phyloP scores from a whole-genome alignment of 2,797 vertebrate species.

The Pachyuromys duprasi region DNA sequence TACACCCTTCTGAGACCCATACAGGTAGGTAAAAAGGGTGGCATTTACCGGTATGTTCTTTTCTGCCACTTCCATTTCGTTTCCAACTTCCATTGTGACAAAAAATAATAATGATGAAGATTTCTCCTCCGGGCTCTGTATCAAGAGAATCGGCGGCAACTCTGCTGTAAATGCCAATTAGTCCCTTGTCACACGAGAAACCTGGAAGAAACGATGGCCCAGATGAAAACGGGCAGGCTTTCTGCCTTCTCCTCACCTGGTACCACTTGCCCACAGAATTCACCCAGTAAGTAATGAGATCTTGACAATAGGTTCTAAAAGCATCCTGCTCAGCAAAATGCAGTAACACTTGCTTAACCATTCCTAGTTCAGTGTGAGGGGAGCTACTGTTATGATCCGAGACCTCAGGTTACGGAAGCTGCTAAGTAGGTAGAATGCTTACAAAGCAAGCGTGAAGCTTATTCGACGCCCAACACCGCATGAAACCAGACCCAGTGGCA shows the following conservation, averaged over 20 bases:
- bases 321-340: background rate
- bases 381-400: background rate
- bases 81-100: background rate
- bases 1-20: background rate
- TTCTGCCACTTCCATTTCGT: slow-evolving; percentile 72
- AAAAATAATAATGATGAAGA: background rate
- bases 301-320: background rate
- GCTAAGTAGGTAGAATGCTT: background rate
- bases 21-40: background rate
- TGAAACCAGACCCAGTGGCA: background rate
- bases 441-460: background rate
- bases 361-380: background rate
- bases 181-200: background rate
- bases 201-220: background rate
- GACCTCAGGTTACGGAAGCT: too few species aligned
- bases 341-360: background rate
- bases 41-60: slow-evolving; percentile 59
- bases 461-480: background rate
- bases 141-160: background rate
- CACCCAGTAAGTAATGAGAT: background rate
- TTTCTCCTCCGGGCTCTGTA: slow-evolving; percentile 25
- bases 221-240: background rate
- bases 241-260: background rate
- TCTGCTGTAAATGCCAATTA: slow-evolving; percentile 53
- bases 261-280: background rate